Evolutionary conservation across 2,113 vertebrate species (phyloP).

Genomic region (Gadus chalcogrammus): DNA sequence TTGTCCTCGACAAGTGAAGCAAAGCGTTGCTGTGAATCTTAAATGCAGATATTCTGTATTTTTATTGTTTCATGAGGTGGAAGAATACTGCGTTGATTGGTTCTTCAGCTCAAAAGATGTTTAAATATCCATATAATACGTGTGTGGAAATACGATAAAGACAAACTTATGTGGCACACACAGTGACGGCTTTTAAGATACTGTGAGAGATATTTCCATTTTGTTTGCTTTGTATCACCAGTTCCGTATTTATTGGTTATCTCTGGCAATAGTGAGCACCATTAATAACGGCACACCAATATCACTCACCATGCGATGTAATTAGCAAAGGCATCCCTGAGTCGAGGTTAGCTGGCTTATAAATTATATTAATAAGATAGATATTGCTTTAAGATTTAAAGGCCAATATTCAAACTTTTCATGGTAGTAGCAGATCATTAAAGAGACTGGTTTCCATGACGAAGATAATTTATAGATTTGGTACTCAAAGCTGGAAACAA

Average conservation of each 20-base stretch:
- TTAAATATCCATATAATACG: too few species aligned
- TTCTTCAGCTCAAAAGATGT: too few species aligned
- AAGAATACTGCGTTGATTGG: too few species aligned
- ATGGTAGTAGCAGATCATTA: slow-evolving; percentile 48
- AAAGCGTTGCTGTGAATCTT: slow-evolving; percentile 47
- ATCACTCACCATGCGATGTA: slow-evolving; percentile 61
- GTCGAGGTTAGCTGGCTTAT: slow-evolving; percentile 62
- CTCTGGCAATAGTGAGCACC: slow-evolving; percentile 52
- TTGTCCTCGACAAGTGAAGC: slow-evolving; percentile 48
- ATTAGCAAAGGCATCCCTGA: slow-evolving; percentile 59
- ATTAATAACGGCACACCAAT: slow-evolving; percentile 67
- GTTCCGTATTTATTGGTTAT: slow-evolving; percentile 66
- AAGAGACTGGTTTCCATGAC: slow-evolving; percentile 42
- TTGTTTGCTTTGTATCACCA: slow-evolving; percentile 57
- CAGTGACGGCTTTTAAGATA: slow-evolving; percentile 50
- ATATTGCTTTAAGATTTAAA: slow-evolving; percentile 64
- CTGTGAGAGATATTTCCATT: slow-evolving; percentile 59
- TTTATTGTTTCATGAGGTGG: too few species aligned
- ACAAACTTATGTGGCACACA: too few species aligned
- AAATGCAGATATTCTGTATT: not conserved
- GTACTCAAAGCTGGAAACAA: slow-evolving; percentile 16
- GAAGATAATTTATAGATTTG: slow-evolving; percentile 42
- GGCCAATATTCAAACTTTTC: slow-evolving; percentile 50
- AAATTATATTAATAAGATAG: slow-evolving; percentile 73
- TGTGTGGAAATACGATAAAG: too few species aligned